Conservation (phyloP, 1,140 invertebrate species). For the Panagrolaimus sp. region DNA sequence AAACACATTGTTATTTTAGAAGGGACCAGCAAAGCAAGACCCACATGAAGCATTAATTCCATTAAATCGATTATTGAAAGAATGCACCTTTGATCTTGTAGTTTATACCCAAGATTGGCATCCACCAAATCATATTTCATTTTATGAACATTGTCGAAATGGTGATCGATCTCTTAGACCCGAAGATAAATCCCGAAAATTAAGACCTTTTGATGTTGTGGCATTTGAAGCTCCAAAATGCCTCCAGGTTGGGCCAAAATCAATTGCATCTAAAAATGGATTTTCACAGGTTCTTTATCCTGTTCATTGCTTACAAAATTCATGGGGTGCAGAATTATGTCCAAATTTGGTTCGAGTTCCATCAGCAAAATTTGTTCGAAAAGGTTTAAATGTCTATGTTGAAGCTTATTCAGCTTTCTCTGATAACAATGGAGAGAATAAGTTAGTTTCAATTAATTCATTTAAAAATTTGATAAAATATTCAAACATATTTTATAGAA, state of each 20-base stretch:
- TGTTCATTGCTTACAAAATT: constrained; percentile 84
- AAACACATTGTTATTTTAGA: constrained; percentile 31
- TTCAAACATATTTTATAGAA: constrained; percentile 74
- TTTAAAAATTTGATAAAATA: not conserved
- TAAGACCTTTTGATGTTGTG: constrained; percentile 80
- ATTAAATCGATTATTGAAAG: constrained; percentile 76
- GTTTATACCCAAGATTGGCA: constrained; percentile 96
- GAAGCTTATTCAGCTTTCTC: constrained; percentile 97
- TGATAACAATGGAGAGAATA: constrained; percentile 72
- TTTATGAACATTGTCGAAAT: constrained; percentile 62
- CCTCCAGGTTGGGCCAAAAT: constrained; percentile 39
- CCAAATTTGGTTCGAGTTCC: constrained; percentile 76
- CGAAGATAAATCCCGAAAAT: constrained; percentile 68
- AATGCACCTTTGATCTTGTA: constrained; percentile 79
- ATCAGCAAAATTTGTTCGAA: constrained; percentile 77
- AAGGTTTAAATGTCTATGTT: constrained; percentile 85
- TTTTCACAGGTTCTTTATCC: constrained; percentile 79
- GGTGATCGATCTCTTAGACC: constrained; percentile 74
- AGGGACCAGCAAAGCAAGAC: constrained; percentile 45
- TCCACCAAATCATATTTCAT: constrained; percentile 89
- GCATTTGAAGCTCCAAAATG: constrained; percentile 77
- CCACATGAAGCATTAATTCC: constrained; percentile 66
- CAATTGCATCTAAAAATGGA: constrained; percentile 15
- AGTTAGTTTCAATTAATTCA: constrained; percentile 31
- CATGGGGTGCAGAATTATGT: constrained; percentile 87